Conservation (phyloP, 2,797 vertebrate species). For the Pseudomugil gertrudae region DNA sequence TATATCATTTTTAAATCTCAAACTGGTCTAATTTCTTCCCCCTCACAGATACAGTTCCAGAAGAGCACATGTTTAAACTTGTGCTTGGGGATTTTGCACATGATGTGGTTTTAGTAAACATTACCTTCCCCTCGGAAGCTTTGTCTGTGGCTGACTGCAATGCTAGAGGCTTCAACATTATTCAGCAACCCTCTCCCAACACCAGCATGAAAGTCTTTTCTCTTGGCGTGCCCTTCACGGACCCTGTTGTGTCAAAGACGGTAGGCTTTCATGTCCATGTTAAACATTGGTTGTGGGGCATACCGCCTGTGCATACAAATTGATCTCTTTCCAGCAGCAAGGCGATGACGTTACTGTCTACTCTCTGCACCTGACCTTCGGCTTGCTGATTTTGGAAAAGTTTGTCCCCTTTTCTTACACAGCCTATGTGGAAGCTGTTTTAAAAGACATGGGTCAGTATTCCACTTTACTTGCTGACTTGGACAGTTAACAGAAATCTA, state of each 20-base stretch:
- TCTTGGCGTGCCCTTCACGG: constrained; percentile 72
- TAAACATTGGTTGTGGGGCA: too few relatives aligned
- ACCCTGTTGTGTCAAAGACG: constrained; percentile 51
- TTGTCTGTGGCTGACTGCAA: constrained; percentile 56
- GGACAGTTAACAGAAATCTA: too few relatives aligned
- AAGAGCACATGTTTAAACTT: constrained; percentile 63
- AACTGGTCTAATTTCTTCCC: too few relatives aligned
- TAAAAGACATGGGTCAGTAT: constrained; percentile 50
- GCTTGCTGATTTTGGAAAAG: constrained; percentile 64
- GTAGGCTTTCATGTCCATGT: constrained; percentile 32
- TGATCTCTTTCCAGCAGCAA: constrained; percentile 40
- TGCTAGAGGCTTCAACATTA: constrained; percentile 63
- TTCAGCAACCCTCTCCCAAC: constrained; percentile 55
- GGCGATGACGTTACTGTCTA: neutral
- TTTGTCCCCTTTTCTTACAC: constrained; percentile 47
- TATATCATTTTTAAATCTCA: too few relatives aligned
- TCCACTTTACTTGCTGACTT: too few relatives aligned
- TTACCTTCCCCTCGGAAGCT: constrained; percentile 60
- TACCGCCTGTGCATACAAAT: neutral
- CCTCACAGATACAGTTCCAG: constrained; percentile 62
- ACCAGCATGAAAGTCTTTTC: constrained; percentile 59
- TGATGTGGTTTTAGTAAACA: constrained; percentile 69
- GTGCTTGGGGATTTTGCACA: constrained; percentile 60
- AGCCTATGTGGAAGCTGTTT: constrained; percentile 47
- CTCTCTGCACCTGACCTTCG: constrained; percentile 63